Percentiles rank a stretch among this genome's conserved stretches.
Conservation (phyloP, 2,888 invertebrate species). For the Dolichomitus sp. region DNA sequence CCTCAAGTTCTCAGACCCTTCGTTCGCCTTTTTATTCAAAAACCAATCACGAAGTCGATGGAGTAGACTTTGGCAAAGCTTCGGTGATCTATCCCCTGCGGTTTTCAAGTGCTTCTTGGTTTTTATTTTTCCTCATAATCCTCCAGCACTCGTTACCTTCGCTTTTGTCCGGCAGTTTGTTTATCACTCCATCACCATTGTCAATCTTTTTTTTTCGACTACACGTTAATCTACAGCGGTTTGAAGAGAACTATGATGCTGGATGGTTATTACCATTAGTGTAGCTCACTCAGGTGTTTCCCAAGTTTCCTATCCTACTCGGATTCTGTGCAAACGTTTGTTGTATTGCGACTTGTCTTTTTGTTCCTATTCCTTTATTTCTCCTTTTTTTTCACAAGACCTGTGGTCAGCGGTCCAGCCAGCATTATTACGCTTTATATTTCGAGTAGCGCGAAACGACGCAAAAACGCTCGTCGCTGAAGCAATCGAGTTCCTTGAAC, state of each 20-base stretch:
- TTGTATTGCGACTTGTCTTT: constrained; percentile 34
- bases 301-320: constrained; percentile 48
- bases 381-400: constrained; percentile 30
- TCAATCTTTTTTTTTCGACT: constrained; percentile 10
- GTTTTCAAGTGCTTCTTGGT: constrained; percentile 43
- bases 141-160: neutral
- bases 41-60: constrained; percentile 44
- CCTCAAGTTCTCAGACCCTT: constrained; percentile 17
- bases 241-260: constrained; percentile 43
- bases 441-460: constrained; percentile 58
- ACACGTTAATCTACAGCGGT: constrained; percentile 54
- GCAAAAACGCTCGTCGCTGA: constrained; percentile 52
- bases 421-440: constrained; percentile 64
- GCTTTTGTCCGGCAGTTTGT: constrained; percentile 12
- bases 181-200: constrained; percentile 47
- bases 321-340: constrained; percentile 30
- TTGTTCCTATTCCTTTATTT: constrained; percentile 23
- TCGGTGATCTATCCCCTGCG: constrained; percentile 21
- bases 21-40: constrained; percentile 33
- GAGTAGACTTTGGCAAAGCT: constrained; percentile 9
- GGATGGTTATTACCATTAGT: constrained; percentile 63
- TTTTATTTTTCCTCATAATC: constrained; percentile 33
- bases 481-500: constrained; percentile 65
- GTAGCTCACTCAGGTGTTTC: constrained; percentile 56
- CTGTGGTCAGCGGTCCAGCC: constrained; percentile 42